Percentiles rank a stretch among this genome's conserved stretches.
These are phyloP conservation scores for Desmodus rotundus DNA, from an alignment of 2,113 vertebrate genomes.

Conservation along the genomic window DNA sequence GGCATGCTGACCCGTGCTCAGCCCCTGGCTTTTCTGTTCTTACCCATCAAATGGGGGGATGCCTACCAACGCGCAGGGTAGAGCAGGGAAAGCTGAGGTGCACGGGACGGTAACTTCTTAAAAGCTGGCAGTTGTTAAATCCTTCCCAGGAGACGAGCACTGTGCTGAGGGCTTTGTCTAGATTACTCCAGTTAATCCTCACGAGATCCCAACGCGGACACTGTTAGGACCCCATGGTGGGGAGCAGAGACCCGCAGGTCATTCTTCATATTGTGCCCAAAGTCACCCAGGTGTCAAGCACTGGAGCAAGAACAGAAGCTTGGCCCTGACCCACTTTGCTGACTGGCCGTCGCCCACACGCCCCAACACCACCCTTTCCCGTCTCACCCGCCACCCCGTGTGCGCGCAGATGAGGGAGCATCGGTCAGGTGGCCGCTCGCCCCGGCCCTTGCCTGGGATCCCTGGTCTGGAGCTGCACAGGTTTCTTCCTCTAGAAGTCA, in stretches of 20 bases:
- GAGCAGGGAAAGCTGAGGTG: neutral
- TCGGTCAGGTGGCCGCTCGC: accelerated
- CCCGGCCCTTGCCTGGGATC: neutral
- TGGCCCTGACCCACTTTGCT: accelerated
- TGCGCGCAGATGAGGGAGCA: accelerated
- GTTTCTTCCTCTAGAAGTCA: neutral
- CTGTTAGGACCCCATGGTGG: accelerated
- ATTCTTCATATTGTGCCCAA: accelerated
- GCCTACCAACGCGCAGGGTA: accelerated
- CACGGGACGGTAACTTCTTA: neutral
- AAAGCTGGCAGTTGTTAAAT: neutral
- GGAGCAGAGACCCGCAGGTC: neutral
- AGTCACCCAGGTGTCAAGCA: accelerated
- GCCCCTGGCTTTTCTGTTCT: neutral
- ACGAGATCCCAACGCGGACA: neutral
- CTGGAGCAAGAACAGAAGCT: neutral
- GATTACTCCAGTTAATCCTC: neutral
- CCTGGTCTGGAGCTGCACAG: accelerated
- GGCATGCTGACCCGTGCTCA: accelerated
- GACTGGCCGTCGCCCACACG: accelerated
- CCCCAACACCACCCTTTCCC: accelerated
- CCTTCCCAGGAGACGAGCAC: neutral
- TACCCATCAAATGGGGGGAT: accelerated
- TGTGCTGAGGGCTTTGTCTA: neutral
- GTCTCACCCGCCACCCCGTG: accelerated